phyloP scores from a whole-genome alignment of 2,797 vertebrate species.

The Anas bahamensis region DNA sequence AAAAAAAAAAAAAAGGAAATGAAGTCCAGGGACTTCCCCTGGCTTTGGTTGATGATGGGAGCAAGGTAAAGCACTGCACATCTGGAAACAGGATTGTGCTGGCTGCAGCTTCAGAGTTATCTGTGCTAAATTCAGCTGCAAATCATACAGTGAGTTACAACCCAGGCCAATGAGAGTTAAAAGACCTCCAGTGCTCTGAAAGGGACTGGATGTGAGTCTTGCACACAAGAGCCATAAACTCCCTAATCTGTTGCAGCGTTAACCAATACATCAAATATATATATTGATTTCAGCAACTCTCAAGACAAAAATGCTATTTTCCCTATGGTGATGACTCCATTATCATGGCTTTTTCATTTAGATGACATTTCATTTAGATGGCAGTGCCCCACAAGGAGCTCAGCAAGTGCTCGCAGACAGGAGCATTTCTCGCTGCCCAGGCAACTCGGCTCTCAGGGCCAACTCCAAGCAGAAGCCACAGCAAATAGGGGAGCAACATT shows the following conservation, averaged over 20 bases:
- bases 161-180: background rate
- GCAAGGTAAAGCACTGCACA: background rate
- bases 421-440: background rate
- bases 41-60: background rate
- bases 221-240: background rate
- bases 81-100: background rate
- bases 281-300: background rate
- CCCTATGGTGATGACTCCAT: rapidly evolving
- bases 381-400: background rate
- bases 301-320: background rate
- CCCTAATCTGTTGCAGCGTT: background rate
- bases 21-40: background rate
- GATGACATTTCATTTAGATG: rapidly evolving
- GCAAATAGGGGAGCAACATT: background rate
- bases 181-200: background rate
- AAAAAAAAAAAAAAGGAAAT: background rate
- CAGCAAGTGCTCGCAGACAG: rapidly evolving
- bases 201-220: background rate
- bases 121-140: background rate
- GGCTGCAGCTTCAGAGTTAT: background rate
- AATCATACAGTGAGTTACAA: background rate
- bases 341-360: background rate
- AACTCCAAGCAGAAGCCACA: background rate
- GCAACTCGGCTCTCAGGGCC: rapidly evolving
- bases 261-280: background rate